A percentile compares a stretch with the other conserved stretches of the same genome.
phyloP scores from a whole-genome alignment of 2,797 vertebrate species.

The Periophthalmus magnuspinnatus region DNA sequence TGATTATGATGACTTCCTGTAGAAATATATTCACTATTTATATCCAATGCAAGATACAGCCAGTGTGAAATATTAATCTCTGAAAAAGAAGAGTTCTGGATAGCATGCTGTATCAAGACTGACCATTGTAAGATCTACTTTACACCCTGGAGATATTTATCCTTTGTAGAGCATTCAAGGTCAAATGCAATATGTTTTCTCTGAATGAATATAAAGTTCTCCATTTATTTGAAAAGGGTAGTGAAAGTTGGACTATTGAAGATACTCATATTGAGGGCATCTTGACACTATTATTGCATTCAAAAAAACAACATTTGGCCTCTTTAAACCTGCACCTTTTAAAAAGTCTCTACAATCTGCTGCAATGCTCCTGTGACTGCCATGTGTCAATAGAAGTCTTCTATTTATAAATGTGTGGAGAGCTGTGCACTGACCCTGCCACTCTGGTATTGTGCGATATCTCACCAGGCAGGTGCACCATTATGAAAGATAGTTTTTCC shows the following conservation, averaged over 20 bases:
- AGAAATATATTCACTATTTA: background rate
- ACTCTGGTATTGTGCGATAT: background rate
- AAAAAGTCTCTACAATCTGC: background rate
- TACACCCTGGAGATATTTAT: background rate
- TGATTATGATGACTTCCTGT: background rate
- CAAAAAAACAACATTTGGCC: background rate
- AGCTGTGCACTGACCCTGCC: background rate
- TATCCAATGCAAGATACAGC: background rate
- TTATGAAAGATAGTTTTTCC: background rate
- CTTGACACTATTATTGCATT: background rate
- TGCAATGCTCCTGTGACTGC: background rate
- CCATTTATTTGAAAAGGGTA: background rate
- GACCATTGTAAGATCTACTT: background rate
- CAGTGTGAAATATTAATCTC: background rate
- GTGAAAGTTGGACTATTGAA: background rate
- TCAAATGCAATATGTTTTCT: background rate
- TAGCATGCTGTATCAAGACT: background rate
- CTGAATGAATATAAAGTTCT: background rate
- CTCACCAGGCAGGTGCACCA: background rate
- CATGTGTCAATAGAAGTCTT: background rate
- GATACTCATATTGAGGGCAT: background rate
- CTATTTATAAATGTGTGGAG: conserved; percentile 12
- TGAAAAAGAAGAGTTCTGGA: background rate
- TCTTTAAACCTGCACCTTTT: background rate
- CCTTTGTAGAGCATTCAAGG: background rate